Evolutionary conservation across 2,888 invertebrate species (phyloP).

Genomic region (Diarsia rubi): DNA sequence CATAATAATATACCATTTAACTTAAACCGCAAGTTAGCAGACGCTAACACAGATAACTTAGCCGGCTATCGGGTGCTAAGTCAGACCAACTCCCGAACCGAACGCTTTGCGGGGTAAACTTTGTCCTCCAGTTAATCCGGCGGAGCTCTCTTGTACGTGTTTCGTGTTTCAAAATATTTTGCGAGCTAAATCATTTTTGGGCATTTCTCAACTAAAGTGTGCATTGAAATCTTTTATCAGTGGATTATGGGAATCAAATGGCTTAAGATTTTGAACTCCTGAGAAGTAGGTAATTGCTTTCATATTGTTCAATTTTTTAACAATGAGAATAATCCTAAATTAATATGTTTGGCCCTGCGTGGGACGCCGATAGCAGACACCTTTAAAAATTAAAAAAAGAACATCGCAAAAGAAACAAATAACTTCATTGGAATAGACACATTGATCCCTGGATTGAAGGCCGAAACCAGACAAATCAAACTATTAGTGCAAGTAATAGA

Average conservation of each 20-base stretch:
- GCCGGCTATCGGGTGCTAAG: slow-evolving; percentile 86
- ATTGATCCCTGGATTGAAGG: not conserved
- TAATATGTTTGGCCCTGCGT: not conserved
- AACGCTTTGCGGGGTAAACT: slow-evolving; percentile 84
- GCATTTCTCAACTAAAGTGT: slow-evolving; percentile 1
- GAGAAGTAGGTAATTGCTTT: not conserved
- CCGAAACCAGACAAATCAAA: slow-evolving; percentile 12
- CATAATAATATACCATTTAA: slow-evolving; percentile 85
- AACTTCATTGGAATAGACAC: not conserved
- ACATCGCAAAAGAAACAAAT: not conserved
- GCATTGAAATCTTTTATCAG: slow-evolving; percentile 14
- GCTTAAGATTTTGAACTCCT: not conserved
- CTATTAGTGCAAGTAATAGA: slow-evolving; percentile 18
- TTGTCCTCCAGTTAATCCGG: slow-evolving; percentile 76
- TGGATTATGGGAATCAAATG: slow-evolving; percentile 12
- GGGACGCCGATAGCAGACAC: not conserved
- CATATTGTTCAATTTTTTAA: not conserved
- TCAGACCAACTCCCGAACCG: slow-evolving; percentile 83
- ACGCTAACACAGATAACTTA: slow-evolving; percentile 85
- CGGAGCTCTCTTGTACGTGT: slow-evolving; percentile 54
- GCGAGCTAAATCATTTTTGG: slow-evolving; percentile 12
- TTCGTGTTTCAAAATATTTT: slow-evolving; percentile 43
- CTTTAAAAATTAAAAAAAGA: not conserved
- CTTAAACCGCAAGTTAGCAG: slow-evolving; percentile 82
- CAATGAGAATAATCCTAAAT: not conserved